Conservation (phyloP, 2,113 vertebrate genomes). For the Thomomys bottae region DNA sequence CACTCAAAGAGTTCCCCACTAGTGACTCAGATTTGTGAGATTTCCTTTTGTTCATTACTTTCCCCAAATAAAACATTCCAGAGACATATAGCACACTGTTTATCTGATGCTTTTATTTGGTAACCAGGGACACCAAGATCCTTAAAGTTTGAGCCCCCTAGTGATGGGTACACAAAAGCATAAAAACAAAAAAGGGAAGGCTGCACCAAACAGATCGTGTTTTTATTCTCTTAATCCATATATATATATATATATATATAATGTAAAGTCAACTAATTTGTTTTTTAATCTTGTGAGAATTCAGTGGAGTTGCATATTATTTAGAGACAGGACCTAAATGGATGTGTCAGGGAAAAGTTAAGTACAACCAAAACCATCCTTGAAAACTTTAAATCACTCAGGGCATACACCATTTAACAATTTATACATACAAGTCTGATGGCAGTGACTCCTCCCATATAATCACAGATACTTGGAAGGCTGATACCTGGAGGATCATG, state of each 20-base stretch:
- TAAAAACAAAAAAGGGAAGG: not conserved
- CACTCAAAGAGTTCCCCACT: not conserved
- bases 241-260: too few relatives aligned
- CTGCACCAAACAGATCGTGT: not conserved
- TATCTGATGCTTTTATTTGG: not conserved
- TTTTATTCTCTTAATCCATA: not conserved
- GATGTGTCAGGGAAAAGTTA: not conserved
- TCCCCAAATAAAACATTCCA: not conserved
- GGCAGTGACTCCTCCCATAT: too few relatives aligned
- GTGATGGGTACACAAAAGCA: not conserved
- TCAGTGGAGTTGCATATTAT: not conserved
- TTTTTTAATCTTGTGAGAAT: not conserved
- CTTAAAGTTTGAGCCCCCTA: not conserved
- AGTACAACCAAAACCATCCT: not conserved
- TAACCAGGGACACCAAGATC: not conserved
- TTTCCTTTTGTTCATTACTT: constrained; percentile 35
- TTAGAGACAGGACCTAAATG: not conserved
- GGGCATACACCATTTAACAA: not conserved
- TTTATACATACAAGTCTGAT: not conserved
- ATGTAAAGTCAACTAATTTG: not conserved
- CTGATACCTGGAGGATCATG: too few relatives aligned
- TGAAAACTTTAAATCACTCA: not conserved
- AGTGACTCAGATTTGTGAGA: not conserved
- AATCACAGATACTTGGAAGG: too few relatives aligned
- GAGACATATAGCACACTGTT: not conserved